A percentile compares a stretch with the other conserved stretches of the same genome.
These are phyloP conservation scores for Papilio elwesi DNA, from an alignment of 2,888 invertebrate genomes.

Conservation along the genomic window DNA sequence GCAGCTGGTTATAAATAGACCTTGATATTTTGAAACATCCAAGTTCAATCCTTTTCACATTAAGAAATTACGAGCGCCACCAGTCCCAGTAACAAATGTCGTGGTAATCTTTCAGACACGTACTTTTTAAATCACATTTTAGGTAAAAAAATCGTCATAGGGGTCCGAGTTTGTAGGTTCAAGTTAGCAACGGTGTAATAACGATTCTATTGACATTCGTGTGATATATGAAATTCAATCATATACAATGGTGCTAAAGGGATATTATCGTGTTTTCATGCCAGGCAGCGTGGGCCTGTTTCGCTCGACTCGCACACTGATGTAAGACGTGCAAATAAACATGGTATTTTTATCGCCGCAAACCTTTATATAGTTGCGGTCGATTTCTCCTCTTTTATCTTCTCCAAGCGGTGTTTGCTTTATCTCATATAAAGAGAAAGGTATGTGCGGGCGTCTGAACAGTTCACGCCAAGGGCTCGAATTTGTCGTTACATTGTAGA, in stretches of 20 bases:
- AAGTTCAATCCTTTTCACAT: slow-evolving; percentile 62
- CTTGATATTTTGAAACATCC: slow-evolving; percentile 46
- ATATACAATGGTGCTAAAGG: slow-evolving; percentile 58
- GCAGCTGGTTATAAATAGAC: slow-evolving; percentile 50
- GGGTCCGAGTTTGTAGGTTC: slow-evolving; percentile 78
- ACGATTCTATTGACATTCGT: slow-evolving; percentile 49
- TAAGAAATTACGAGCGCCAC: slow-evolving; percentile 57
- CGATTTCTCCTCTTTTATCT: slow-evolving; percentile 83
- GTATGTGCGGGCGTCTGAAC: slow-evolving; percentile 64
- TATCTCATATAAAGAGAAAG: slow-evolving; percentile 78
- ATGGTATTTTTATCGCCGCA: slow-evolving; percentile 82
- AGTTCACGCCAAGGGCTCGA: slow-evolving; percentile 47
- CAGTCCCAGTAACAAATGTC: slow-evolving; percentile 53
- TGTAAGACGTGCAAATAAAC: slow-evolving; percentile 84
- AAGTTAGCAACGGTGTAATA: slow-evolving; percentile 57
- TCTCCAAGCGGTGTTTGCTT: slow-evolving; percentile 79
- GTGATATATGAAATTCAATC: slow-evolving; percentile 56
- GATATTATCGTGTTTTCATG: slow-evolving; percentile 58
- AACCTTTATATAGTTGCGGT: slow-evolving; percentile 84
- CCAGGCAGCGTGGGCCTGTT: slow-evolving; percentile 59
- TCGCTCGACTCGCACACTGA: slow-evolving; percentile 66
- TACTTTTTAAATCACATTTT: slow-evolving; percentile 71
- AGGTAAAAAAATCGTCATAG: slow-evolving; percentile 71
- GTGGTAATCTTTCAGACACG: slow-evolving; percentile 42
- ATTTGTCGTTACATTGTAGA: slow-evolving; percentile 36